Base-by-base conservation (phyloP, 2,797 vertebrate genomes). In the Bradypodion pumilum region DNA sequence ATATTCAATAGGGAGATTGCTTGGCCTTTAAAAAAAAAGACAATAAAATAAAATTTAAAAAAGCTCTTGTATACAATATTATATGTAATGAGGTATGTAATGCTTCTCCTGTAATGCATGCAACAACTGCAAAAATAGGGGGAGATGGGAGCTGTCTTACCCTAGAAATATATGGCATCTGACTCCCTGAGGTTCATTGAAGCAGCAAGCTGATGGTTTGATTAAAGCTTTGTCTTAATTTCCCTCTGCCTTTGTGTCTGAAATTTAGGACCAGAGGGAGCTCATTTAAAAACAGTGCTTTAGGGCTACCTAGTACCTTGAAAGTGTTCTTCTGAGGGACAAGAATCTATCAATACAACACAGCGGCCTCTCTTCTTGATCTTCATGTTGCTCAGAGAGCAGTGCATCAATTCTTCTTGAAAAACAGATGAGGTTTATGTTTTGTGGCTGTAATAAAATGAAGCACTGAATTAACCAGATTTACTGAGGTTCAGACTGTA, bases 41-140 rank as follows among this genome's bases (percentile, higher is more conserved):
- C n/a, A n/a, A n/a, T n/a, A n/a, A n/a, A n/a, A 0, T 65, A 35
- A 68, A n/a, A 21, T 19, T 81, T 69, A 46, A 19, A 42, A 21
- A 68, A 68, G 66, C 76, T 76, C 40, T 56, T 59, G 70, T 66
- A 3, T 0, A 0, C 1, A 27, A 13, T 0, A 59, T 37, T 52
- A 46, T 70, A 56, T 59, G 76, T 46, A 62, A 74, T 82, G 72
- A 66, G 42, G n/a, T 75, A 75, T n/a, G n/a, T 40, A 29, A 4
- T n/a, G 42, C 42, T 68, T 42, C 32, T 59, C 35, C 21, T 77
- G 5, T 16, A 66, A 63, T 29, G 25, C 59, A 4, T 6, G 10
- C 46, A 81, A 19, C 42, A 21, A n/a, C 16, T 27, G 62, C 49
- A 70, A 63, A 40, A 6, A 13, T 25, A 40, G 27, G 49, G 63